phyloP scores from a whole-genome alignment of 2,888 invertebrate species.

The Electrophaes corylata region DNA sequence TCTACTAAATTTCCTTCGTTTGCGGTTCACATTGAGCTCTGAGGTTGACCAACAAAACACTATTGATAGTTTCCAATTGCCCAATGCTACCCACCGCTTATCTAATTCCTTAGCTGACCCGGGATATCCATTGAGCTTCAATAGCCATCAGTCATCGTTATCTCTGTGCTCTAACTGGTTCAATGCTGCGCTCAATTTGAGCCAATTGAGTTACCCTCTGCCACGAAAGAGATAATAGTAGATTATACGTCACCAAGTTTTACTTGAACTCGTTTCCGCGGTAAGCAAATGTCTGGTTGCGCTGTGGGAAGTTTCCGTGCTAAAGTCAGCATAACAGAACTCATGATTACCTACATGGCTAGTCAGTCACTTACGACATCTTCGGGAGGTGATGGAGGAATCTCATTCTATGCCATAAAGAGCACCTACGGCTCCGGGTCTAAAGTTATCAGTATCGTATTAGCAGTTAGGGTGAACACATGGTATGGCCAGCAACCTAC shows the following conservation, averaged over 20 bases:
- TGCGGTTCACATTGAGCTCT: too few species aligned
- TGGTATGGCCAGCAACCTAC: too few species aligned
- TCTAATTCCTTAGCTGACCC: conserved; percentile 26
- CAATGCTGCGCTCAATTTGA: conserved; percentile 69
- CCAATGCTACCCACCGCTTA: conserved; percentile 13
- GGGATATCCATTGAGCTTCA: conserved; percentile 35
- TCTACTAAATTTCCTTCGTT: too few species aligned
- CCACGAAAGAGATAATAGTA: conserved; percentile 26
- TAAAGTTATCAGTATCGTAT: too few species aligned
- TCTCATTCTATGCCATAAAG: too few species aligned
- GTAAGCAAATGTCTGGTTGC: neutral
- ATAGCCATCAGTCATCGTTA: conserved; percentile 64
- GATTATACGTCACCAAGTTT: conserved; percentile 5
- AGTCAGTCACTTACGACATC: too few species aligned
- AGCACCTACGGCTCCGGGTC: too few species aligned
- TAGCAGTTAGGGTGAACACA: too few species aligned
- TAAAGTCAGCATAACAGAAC: too few species aligned
- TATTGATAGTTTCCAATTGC: conserved; percentile 14
- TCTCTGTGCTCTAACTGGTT: conserved; percentile 52
- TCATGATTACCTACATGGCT: too few species aligned
- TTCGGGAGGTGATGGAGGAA: too few species aligned
- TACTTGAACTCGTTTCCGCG: neutral
- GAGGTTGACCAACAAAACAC: neutral
- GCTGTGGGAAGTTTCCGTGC: too few species aligned
- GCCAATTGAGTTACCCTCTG: conserved; percentile 68